Percentiles rank a stretch among this genome's conserved stretches.
phyloP scores from a whole-genome alignment of 2,888 invertebrate genomes.

The Cephonodes hylas region DNA sequence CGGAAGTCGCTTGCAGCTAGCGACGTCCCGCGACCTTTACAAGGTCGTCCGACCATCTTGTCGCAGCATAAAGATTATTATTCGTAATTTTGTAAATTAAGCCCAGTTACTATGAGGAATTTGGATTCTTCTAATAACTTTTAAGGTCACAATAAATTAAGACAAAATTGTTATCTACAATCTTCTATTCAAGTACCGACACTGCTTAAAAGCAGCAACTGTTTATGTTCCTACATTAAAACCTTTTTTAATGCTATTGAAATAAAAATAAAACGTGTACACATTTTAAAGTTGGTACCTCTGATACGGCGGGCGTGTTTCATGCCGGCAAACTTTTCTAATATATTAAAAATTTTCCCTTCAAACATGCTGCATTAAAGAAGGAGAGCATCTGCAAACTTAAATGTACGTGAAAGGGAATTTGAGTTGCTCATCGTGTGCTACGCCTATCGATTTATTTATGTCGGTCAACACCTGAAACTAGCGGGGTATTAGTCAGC shows the following conservation, averaged over 20 bases:
- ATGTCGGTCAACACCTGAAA: not conserved
- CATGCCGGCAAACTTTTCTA: constrained; percentile 53
- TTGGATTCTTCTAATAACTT: no score
- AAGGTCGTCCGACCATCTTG: no score
- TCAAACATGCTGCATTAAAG: constrained; percentile 55
- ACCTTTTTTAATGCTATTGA: constrained; percentile 50
- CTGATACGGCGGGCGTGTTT: constrained; percentile 37
- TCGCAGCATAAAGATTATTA: no score
- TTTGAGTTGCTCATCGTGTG: not conserved
- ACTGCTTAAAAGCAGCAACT: no score
- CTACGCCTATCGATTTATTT: not conserved
- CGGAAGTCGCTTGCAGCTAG: no score
- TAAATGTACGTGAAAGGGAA: constrained; percentile 33
- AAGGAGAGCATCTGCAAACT: constrained; percentile 45
- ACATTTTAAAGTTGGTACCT: constrained; percentile 56
- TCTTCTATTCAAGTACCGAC: no score
- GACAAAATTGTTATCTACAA: no score
- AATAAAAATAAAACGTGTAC: constrained; percentile 51
- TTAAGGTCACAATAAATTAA: no score
- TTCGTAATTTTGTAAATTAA: no score
- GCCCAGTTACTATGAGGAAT: no score
- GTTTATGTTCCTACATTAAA: constrained; percentile 47
- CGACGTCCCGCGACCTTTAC: no score
- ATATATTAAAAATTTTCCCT: constrained; percentile 63
- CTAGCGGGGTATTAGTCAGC: no score